These are phyloP conservation scores for Dryocosmus kuriphilus DNA, from an alignment of 2,888 invertebrate genomes.

Conservation along the genomic window DNA sequence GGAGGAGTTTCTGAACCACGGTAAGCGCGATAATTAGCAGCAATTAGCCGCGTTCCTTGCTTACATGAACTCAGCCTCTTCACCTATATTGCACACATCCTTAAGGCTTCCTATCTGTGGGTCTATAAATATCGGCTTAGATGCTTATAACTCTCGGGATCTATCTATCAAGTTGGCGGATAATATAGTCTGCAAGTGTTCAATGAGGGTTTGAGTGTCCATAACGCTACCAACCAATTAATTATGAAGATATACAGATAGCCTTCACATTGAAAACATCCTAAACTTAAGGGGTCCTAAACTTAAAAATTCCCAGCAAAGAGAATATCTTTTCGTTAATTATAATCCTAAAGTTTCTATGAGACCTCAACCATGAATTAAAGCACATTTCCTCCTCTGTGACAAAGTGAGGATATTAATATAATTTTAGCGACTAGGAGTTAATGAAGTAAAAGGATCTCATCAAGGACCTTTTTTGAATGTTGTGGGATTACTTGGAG, in stretches of 20 bases:
- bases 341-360: background rate
- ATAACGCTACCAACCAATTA: no score
- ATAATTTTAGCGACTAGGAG: background rate
- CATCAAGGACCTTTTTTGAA: background rate
- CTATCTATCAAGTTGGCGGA: background rate
- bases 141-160: background rate
- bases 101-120: background rate
- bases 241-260: no score
- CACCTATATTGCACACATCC: slow-evolving; percentile 43
- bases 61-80: slow-evolving; percentile 63
- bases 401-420: background rate
- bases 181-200: background rate
- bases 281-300: no score
- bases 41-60: slow-evolving; percentile 71
- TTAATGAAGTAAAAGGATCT: background rate
- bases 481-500: background rate
- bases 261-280: no score
- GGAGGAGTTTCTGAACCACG: slow-evolving; percentile 53
- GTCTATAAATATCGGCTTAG: slow-evolving; percentile 2
- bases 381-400: background rate
- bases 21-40: slow-evolving; percentile 75
- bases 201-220: background rate
- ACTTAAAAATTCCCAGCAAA: background rate
- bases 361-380: background rate
- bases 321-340: background rate